Base-by-base conservation (phyloP, 2,888 invertebrate species). In the Mechanitis messenoides region DNA sequence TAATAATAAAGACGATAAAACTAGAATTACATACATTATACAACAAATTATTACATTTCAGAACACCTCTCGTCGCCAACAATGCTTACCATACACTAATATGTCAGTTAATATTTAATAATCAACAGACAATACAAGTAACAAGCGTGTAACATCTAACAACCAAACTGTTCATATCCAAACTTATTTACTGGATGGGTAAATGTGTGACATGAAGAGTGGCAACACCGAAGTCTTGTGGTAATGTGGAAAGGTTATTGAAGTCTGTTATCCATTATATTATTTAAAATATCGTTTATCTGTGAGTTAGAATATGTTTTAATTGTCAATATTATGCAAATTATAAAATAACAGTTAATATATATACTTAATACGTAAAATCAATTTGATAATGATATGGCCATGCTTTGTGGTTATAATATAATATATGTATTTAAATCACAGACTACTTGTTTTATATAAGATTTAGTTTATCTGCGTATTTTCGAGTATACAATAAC, bases 21-120 rank as follows among this genome's bases (percentile, higher is more conserved):
- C 87, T 89, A 89, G 81, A 84, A 83, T 87, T 89, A 89, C 85
- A 85, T 85, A 84, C 81, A 87, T 85, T 84, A 86, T 83, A 90
- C 87, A 89, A 89, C 87, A 85, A 87, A 87, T 87, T 85, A 86
- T 85, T 86, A 85, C 82, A 78, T 83, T 83, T 80, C 82, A 85
- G 85, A 83, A 83, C 84, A 83, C 80, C 81, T 73, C 77, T 75
- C 73, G 76, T 76, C 79, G 72, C 77, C 74, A 74, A 74, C 76
- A 76, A 75, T 76, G 78, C 77, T 61, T 45, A 61, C 62, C 72
- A 74, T 75, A 75, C 74, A 74, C 72, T 76, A 76, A 76, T 75
- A 77, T 74, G 76, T 81, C 76, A 74, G 72, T 78, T 78, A 78
- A 75, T 73, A 76, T 75, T 75, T 73, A 78, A 79, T 77, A 50